phyloP scores from a whole-genome alignment of 2,888 invertebrate genomes.

The Hipparchia semele region DNA sequence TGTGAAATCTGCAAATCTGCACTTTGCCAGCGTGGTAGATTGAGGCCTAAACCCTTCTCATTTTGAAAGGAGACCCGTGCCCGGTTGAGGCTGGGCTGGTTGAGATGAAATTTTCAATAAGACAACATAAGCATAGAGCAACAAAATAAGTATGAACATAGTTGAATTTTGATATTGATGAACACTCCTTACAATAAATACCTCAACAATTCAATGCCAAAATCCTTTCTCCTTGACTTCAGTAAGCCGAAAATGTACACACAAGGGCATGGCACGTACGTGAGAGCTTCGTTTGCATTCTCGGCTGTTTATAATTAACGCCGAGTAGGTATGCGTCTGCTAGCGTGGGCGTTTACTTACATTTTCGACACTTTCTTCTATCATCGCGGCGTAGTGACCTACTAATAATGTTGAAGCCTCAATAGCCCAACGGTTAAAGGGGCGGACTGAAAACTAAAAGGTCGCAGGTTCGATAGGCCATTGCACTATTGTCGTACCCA shows the following conservation, averaged over 20 bases:
- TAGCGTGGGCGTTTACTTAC: slow-evolving; percentile 37
- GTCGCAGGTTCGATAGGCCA: no score
- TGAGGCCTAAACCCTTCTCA: no score
- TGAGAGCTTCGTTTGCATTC: slow-evolving; percentile 36
- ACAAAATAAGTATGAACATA: neutral
- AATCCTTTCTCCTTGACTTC: slow-evolving; percentile 27
- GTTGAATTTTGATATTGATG: neutral
- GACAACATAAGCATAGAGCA: no score
- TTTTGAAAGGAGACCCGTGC: no score
- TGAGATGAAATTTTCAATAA: no score
- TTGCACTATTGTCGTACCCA: no score
- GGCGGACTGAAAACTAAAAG: no score
- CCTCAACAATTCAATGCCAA: slow-evolving; percentile 15
- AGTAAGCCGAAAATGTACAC: slow-evolving; percentile 31
- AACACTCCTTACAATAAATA: neutral
- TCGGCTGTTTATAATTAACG: slow-evolving; percentile 36
- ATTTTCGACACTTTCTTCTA: slow-evolving; percentile 38
- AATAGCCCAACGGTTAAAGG: no score
- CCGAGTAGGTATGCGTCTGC: slow-evolving; percentile 14
- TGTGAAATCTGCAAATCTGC: no score
- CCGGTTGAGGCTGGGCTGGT: no score
- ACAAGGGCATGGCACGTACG: slow-evolving; percentile 29
- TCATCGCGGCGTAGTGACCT: slow-evolving; percentile 29
- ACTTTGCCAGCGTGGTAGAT: no score
- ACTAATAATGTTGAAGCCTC: no score